These are phyloP conservation scores for Acanthis flammea DNA, from an alignment of 2,797 vertebrate species.

Conservation along the genomic window DNA sequence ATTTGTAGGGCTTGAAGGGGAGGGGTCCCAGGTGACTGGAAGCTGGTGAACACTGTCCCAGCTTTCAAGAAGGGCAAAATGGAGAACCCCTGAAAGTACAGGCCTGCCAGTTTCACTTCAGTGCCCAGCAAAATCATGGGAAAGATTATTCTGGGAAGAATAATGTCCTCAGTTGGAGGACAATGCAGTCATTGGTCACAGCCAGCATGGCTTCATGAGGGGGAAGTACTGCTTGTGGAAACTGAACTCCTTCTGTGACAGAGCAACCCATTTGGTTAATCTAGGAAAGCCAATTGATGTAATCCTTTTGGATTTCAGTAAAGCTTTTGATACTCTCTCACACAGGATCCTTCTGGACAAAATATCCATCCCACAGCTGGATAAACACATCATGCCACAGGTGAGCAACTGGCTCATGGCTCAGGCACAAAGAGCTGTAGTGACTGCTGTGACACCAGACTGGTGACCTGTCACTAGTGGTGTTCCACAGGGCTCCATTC, in stretches of 20 bases:
- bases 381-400: neutral
- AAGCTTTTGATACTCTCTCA: neutral
- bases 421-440: neutral
- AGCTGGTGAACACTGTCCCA: accelerated
- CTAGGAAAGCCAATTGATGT: neutral
- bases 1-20: neutral
- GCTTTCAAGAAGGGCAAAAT: neutral
- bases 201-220: neutral
- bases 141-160: neutral
- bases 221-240: neutral
- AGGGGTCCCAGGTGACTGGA: neutral
- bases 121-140: neutral
- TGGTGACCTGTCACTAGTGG: neutral
- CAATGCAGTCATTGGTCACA: accelerated
- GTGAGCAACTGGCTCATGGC: neutral
- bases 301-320: neutral
- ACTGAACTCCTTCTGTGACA: neutral
- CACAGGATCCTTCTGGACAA: neutral
- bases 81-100: neutral
- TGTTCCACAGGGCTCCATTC: neutral
- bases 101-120: neutral
- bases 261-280: neutral
- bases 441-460: neutral
- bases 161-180: neutral
- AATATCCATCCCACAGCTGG: neutral